Conservation (phyloP, 1,140 invertebrate species). For the Aphelinus certus region DNA sequence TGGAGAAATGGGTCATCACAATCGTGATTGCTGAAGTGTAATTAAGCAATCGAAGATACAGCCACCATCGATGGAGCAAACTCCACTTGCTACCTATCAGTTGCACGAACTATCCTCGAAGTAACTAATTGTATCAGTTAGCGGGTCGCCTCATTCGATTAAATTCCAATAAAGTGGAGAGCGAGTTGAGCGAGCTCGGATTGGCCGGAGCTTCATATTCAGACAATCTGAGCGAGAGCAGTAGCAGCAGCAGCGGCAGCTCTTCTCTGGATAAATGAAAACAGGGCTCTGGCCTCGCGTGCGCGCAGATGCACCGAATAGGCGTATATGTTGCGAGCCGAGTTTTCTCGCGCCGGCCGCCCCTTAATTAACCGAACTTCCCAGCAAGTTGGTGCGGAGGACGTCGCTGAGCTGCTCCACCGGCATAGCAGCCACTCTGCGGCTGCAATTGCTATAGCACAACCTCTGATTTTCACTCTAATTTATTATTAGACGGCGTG, state of each 20-base stretch:
- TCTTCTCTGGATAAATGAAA: too few species aligned
- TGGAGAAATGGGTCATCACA: too few species aligned
- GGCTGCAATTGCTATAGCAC: not conserved
- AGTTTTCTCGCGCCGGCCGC: slow-evolving; percentile 29
- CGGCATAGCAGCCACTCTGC: too few species aligned
- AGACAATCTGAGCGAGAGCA: too few species aligned
- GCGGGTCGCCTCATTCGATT: not conserved
- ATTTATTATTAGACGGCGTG: slow-evolving; percentile 32
- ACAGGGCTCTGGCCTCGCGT: too few species aligned
- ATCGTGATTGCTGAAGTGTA: too few species aligned
- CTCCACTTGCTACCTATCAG: slow-evolving; percentile 7
- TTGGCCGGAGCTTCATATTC: too few species aligned
- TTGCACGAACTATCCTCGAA: not conserved
- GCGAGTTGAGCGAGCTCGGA: too few species aligned
- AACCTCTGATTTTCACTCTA: slow-evolving; percentile 24
- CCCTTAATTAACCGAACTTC: slow-evolving; percentile 49
- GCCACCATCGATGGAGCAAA: not conserved
- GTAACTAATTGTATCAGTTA: not conserved
- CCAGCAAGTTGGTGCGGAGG: not conserved
- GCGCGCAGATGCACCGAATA: not conserved
- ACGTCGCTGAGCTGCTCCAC: too few species aligned
- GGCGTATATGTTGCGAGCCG: not conserved
- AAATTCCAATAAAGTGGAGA: slow-evolving; percentile 3
- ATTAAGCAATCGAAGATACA: too few species aligned
- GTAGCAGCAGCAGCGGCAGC: too few species aligned